These are phyloP conservation scores for Pocillopora grandis DNA, from an alignment of 92 coral and sea anemone species.

Conservation along the genomic window DNA sequence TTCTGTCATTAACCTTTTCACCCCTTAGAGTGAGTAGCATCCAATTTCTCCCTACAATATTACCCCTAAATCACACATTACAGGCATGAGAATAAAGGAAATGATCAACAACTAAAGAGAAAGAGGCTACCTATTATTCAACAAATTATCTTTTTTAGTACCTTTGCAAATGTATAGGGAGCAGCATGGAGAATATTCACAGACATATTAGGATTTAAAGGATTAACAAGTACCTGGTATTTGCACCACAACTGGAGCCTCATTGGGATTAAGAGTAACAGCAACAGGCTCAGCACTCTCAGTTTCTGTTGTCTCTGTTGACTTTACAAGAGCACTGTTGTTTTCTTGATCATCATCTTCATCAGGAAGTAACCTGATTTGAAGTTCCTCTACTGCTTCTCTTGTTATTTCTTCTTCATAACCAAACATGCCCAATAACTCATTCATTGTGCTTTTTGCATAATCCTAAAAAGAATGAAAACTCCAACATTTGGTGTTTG, in stretches of 20 bases:
- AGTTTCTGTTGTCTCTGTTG: neutral
- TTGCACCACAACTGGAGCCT: slow-evolving; percentile 58
- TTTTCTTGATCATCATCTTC: slow-evolving; percentile 29
- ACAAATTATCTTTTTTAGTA: too few species aligned
- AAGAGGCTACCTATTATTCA: too few species aligned
- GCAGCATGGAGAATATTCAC: neutral
- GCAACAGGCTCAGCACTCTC: slow-evolving; percentile 18
- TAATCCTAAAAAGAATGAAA: slow-evolving; percentile 70
- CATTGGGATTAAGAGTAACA: slow-evolving; percentile 10
- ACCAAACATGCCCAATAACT: slow-evolving; percentile 95
- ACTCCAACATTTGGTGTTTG: neutral
- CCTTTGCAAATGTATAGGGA: too few species aligned
- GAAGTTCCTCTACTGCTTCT: slow-evolving; percentile 79
- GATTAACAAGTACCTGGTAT: slow-evolving; percentile 48
- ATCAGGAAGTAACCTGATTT: slow-evolving; percentile 60
- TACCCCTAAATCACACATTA: too few species aligned
- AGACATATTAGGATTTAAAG: neutral
- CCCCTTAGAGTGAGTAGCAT: too few species aligned
- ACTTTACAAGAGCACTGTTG: neutral
- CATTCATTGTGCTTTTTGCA: slow-evolving; percentile 98
- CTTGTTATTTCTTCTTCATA: slow-evolving; percentile 86
- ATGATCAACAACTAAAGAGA: too few species aligned
- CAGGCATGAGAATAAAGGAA: too few species aligned
- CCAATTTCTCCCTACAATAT: too few species aligned
- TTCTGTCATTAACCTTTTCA: too few species aligned